Percentiles rank a stretch among this genome's conserved stretches.
phyloP scores from a whole-genome alignment of 2,888 invertebrate genomes.

The Drosophila maculinotata region DNA sequence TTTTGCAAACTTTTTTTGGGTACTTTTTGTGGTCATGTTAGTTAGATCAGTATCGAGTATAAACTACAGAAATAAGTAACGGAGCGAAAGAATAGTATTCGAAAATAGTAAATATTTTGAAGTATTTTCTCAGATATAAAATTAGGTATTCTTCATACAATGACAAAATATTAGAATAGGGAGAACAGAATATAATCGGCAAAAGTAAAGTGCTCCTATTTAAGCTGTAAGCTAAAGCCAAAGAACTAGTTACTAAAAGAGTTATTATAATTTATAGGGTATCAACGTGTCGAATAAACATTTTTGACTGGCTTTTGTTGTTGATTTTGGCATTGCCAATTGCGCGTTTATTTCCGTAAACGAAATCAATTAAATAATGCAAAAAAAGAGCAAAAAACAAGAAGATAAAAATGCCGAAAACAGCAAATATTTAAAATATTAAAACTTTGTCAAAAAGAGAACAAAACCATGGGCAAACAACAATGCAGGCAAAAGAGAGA shows the following conservation, averaged over 20 bases:
- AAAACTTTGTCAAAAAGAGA: conserved; percentile 23
- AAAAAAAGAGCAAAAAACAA: conserved; percentile 22
- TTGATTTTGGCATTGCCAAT: conserved; percentile 57
- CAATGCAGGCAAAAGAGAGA: conserved; percentile 28
- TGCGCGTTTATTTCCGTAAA: conserved; percentile 74
- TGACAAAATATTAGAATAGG: too few species aligned
- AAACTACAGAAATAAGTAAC: too few species aligned
- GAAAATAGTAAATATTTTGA: too few species aligned
- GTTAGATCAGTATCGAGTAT: too few species aligned
- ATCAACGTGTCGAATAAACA: background rate
- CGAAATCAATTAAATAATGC: conserved; percentile 74
- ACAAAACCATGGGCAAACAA: conserved; percentile 21
- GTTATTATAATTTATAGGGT: conserved; percentile 11
- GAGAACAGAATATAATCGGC: too few species aligned
- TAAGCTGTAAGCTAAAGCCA: too few species aligned
- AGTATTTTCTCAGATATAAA: too few species aligned
- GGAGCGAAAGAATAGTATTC: too few species aligned
- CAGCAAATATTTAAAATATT: conserved; percentile 62
- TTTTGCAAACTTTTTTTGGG: conserved; percentile 24
- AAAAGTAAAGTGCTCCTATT: too few species aligned
- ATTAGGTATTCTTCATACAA: too few species aligned
- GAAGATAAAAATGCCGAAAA: conserved; percentile 35
- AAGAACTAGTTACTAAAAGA: too few species aligned
- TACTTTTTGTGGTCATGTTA: too few species aligned
- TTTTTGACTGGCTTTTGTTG: conserved; percentile 21